These are phyloP conservation scores for Beaufortia kweichowensis DNA, from an alignment of 2,113 vertebrate genomes.

Conservation along the genomic window DNA sequence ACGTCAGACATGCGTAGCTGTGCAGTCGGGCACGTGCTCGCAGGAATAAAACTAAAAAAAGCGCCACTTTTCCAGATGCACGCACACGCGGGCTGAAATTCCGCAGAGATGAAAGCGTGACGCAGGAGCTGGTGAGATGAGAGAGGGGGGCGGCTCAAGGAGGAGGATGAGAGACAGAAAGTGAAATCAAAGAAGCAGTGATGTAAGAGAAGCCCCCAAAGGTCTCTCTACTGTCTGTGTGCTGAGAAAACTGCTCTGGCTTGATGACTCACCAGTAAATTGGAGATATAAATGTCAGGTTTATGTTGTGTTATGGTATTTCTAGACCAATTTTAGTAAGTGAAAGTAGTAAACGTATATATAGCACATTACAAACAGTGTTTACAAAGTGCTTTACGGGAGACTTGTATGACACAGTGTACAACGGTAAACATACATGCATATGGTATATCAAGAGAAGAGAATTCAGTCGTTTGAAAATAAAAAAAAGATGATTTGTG, in stretches of 20 bases:
- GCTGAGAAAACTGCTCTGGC: neutral
- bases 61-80: neutral
- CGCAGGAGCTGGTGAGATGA: constrained; percentile 38
- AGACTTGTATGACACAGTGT: no score
- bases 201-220: constrained; percentile 34
- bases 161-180: constrained; percentile 33
- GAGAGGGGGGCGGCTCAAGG: constrained; percentile 32
- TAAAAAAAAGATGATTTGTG: no score
- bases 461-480: no score
- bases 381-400: no score
- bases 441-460: no score
- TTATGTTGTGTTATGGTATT: neutral
- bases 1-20: constrained; percentile 26
- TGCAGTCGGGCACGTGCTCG: constrained; percentile 1
- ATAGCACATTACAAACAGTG: neutral
- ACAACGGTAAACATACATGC: no score
- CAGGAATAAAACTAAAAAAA: neutral
- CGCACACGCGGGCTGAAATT: constrained; percentile 29
- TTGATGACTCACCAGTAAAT: neutral
- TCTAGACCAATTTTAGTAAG: neutral
- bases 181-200: constrained; percentile 44
- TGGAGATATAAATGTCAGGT: neutral
- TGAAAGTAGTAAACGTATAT: neutral
- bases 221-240: constrained; percentile 31
- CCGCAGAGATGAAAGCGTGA: constrained; percentile 43